phyloP scores from a whole-genome alignment of 2,113 vertebrate genomes.

The Gymnorhina tibicen region DNA sequence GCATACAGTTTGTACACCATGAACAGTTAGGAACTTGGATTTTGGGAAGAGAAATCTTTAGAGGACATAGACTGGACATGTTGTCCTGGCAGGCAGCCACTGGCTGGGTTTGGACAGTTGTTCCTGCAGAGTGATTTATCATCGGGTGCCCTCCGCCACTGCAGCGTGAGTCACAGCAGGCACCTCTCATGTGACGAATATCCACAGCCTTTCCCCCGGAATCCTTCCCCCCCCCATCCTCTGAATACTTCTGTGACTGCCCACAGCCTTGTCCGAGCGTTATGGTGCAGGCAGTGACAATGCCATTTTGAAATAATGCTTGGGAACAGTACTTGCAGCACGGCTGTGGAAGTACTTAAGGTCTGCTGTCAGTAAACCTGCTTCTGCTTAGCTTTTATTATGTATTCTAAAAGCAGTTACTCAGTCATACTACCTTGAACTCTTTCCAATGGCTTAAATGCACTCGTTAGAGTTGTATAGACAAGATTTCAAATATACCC shows the following conservation, averaged over 20 bases:
- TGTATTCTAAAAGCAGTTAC: neutral
- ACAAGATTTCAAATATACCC: neutral
- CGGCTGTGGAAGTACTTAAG: neutral
- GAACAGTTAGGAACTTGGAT: neutral
- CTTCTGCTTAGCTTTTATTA: neutral
- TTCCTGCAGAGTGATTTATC: constrained; percentile 11
- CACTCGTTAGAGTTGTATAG: neutral
- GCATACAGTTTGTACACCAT: fast-evolving
- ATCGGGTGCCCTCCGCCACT: neutral
- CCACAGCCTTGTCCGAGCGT: fast-evolving
- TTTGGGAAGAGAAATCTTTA: neutral
- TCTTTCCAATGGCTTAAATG: neutral
- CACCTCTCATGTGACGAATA: neutral
- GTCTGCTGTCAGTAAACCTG: neutral
- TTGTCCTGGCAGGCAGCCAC: neutral
- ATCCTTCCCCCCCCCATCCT: neutral
- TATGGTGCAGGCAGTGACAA: fast-evolving
- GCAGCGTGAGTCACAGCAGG: neutral
- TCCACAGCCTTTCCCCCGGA: neutral
- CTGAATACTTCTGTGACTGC: fast-evolving
- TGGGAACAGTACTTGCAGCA: fast-evolving
- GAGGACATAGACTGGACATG: fast-evolving
- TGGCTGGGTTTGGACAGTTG: neutral
- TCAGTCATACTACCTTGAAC: neutral
- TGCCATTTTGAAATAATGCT: neutral